These are phyloP conservation scores for Ochlodes sylvanus DNA, from an alignment of 2,888 invertebrate genomes.

Conservation along the genomic window DNA sequence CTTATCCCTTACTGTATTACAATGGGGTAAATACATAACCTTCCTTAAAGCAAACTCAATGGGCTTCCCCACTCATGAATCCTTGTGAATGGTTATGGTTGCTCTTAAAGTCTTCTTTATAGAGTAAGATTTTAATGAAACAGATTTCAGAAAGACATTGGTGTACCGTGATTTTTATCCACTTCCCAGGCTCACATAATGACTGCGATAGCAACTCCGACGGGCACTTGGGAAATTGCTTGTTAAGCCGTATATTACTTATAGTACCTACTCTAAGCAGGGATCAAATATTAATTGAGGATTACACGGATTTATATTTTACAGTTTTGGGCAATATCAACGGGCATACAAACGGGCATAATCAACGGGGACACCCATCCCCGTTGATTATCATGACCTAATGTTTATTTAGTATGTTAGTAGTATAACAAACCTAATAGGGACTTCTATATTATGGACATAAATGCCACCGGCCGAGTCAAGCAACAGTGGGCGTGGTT, in stretches of 20 bases:
- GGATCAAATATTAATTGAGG: slow-evolving; percentile 8
- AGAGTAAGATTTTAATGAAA: neutral
- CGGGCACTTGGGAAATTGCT: slow-evolving; percentile 13
- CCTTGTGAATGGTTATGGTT: neutral
- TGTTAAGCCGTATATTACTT: slow-evolving; percentile 2
- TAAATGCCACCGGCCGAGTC: too few species aligned
- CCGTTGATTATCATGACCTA: too few species aligned
- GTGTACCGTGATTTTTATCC: neutral
- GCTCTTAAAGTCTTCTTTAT: neutral
- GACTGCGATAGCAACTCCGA: neutral
- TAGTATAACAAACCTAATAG: too few species aligned
- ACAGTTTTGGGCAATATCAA: too few species aligned
- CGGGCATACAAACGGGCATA: too few species aligned
- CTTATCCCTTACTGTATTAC: too few species aligned
- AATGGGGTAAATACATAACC: neutral
- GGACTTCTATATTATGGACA: too few species aligned
- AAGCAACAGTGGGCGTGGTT: too few species aligned
- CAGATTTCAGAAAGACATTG: neutral
- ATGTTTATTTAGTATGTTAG: too few species aligned
- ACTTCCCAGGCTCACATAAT: slow-evolving; percentile 2
- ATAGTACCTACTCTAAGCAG: slow-evolving; percentile 1
- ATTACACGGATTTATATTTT: too few species aligned
- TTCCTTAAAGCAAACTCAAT: neutral
- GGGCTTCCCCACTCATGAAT: neutral
- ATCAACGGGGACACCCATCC: too few species aligned